These are phyloP conservation scores for Philopotamus ludificatus DNA, from an alignment of 1,140 invertebrate species.

Conservation along the genomic window DNA sequence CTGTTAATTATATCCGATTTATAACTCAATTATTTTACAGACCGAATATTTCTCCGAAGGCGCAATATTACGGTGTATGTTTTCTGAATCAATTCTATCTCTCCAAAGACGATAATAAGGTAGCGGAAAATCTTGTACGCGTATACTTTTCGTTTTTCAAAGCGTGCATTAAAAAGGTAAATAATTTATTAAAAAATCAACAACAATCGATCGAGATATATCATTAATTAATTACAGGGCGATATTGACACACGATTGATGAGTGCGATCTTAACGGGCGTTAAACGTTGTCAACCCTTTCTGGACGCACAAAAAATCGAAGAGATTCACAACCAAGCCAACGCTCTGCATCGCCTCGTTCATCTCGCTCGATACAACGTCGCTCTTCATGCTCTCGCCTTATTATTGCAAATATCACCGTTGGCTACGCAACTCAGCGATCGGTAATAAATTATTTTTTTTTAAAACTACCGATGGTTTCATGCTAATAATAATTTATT, in stretches of 20 bases:
- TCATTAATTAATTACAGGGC: constrained; percentile 59
- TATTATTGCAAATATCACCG: constrained; percentile 81
- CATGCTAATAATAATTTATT: constrained; percentile 21
- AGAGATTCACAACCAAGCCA: constrained; percentile 67
- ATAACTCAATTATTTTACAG: too few species aligned
- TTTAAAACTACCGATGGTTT: not conserved
- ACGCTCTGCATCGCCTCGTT: constrained; percentile 87
- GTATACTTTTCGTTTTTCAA: constrained; percentile 98
- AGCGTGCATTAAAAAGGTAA: constrained; percentile 79
- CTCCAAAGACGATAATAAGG: constrained; percentile 66
- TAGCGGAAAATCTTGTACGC: constrained; percentile 80
- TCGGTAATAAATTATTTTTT: constrained; percentile 53
- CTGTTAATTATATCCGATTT: too few species aligned
- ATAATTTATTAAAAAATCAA: too few species aligned
- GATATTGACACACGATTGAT: constrained; percentile 91
- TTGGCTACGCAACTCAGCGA: constrained; percentile 57
- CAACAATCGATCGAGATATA: constrained; percentile 6
- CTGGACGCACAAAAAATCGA: constrained; percentile 58
- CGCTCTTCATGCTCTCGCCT: constrained; percentile 80
- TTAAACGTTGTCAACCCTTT: constrained; percentile 85
- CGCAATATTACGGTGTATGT: constrained; percentile 93
- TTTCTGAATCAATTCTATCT: constrained; percentile 83
- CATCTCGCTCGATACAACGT: constrained; percentile 82
- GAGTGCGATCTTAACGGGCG: constrained; percentile 84
- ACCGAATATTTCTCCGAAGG: constrained; percentile 76